phyloP scores from a whole-genome alignment of 2,888 invertebrate genomes.

The Eudemis profundana region DNA sequence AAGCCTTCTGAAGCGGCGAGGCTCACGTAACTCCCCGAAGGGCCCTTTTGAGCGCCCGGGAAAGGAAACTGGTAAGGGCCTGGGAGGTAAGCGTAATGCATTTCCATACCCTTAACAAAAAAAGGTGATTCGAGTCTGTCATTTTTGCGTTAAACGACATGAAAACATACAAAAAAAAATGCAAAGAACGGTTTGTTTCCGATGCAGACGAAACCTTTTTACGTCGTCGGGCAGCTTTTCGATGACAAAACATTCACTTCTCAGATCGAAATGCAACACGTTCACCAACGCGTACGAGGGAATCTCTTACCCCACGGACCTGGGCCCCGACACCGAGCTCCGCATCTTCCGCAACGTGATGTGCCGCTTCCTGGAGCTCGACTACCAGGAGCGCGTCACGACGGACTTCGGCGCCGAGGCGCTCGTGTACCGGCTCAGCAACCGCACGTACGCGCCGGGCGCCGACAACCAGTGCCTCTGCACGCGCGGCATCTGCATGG shows the following conservation, averaged over 20 bases:
- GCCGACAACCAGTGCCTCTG: conserved; percentile 89
- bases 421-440: conserved; percentile 86
- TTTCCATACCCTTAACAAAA: too few species aligned
- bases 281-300: conserved; percentile 90
- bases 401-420: conserved; percentile 82
- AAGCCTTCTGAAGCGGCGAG: too few species aligned
- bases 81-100: too few species aligned
- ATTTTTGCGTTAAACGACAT: too few species aligned
- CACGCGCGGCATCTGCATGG: conserved; percentile 72
- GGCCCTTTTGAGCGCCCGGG: too few species aligned
- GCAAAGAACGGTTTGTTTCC: too few species aligned
- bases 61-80: too few species aligned
- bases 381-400: conserved; percentile 55
- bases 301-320: conserved; percentile 87
- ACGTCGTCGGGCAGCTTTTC: too few species aligned
- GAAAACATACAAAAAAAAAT: too few species aligned
- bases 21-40: too few species aligned
- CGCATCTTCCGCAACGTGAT: conserved; percentile 90
- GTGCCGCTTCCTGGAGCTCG: conserved; percentile 87
- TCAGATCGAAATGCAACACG: conserved; percentile 87
- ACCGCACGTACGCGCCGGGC: conserved; percentile 86
- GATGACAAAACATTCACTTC: conserved; percentile 37
- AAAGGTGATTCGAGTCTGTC: too few species aligned
- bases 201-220: too few species aligned
- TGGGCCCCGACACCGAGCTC: conserved; percentile 82